Conservation (phyloP, 2,797 vertebrate species). For the Sarcophilus harrisii region DNA sequence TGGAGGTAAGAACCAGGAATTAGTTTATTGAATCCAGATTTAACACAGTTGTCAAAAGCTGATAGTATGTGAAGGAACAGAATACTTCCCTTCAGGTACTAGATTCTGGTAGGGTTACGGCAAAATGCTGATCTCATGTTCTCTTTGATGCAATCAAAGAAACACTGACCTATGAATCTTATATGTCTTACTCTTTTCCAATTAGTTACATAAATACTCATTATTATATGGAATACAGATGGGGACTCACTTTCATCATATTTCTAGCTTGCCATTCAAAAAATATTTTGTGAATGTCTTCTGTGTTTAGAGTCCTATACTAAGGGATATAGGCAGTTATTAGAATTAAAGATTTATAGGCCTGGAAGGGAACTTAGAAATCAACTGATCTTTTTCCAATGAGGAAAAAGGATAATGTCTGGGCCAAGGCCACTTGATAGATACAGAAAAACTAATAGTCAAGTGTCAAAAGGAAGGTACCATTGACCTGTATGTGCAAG, state of each 20-base stretch:
- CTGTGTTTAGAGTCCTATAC: not conserved
- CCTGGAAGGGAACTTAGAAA: not conserved
- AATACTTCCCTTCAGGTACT: not conserved
- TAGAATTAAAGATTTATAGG: not conserved
- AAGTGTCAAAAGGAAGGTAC: not conserved
- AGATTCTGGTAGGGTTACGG: not conserved
- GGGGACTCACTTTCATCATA: not conserved
- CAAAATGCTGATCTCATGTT: not conserved
- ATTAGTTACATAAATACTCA: not conserved
- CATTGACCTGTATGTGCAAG: too few species aligned
- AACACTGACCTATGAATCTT: not conserved
- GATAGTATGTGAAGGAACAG: not conserved
- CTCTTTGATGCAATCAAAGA: constrained; percentile 9
- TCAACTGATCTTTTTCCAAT: not conserved
- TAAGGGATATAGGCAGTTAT: not conserved
- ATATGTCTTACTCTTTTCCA: not conserved
- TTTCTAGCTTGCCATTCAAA: not conserved
- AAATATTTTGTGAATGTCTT: not conserved
- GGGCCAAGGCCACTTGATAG: not conserved
- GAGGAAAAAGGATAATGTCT: not conserved
- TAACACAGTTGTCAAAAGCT: not conserved
- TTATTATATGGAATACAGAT: not conserved
- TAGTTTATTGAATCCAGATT: not conserved
- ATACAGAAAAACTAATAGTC: not conserved
- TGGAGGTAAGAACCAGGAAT: not conserved